A percentile compares a stretch with the other conserved stretches of the same genome.
These are phyloP conservation scores for Seriola quinqueradiata DNA, from an alignment of 2,113 vertebrate species.

Conservation along the genomic window DNA sequence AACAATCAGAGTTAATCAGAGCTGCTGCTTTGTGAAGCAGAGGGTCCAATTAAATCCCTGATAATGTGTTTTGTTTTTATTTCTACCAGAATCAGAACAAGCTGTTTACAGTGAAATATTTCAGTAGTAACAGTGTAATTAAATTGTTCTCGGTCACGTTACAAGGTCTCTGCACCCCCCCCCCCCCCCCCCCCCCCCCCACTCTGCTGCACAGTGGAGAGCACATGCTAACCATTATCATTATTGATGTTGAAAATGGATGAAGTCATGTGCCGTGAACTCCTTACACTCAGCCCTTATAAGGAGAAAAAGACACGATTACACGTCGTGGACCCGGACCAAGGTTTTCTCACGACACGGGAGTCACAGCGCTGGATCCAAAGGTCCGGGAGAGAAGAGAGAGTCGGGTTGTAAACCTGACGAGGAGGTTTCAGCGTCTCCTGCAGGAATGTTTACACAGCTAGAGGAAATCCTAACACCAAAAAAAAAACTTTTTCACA, in stretches of 20 bases:
- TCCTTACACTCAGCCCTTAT: constrained; percentile 48
- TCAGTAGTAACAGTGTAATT: constrained; percentile 39
- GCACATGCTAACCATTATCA: constrained; percentile 72
- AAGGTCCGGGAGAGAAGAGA: not conserved
- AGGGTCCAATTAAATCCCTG: not conserved
- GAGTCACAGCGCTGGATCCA: constrained; percentile 29
- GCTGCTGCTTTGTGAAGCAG: not conserved
- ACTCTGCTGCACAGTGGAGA: constrained; percentile 38
- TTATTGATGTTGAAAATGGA: constrained; percentile 53
- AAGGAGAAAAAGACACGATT: constrained; percentile 54
- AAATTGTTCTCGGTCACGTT: constrained; percentile 47
- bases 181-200: no score
- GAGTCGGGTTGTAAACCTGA: not conserved
- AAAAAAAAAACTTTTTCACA: not conserved
- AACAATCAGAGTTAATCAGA: not conserved
- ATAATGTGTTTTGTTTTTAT: constrained; percentile 9
- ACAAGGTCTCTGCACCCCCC: constrained; percentile 33
- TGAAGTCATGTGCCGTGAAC: constrained; percentile 66
- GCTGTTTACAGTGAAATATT: constrained; percentile 12
- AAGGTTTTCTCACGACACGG: constrained; percentile 46
- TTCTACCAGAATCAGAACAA: constrained; percentile 16
- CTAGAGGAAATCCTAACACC: not conserved
- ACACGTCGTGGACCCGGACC: constrained; percentile 18
- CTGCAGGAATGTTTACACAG: not conserved
- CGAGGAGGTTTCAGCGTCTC: not conserved